Evolutionary conservation across 2,797 vertebrate genomes (phyloP), one percentile per base, ranked within the genome.

Genomic region (Esox masquinongy): DNA sequence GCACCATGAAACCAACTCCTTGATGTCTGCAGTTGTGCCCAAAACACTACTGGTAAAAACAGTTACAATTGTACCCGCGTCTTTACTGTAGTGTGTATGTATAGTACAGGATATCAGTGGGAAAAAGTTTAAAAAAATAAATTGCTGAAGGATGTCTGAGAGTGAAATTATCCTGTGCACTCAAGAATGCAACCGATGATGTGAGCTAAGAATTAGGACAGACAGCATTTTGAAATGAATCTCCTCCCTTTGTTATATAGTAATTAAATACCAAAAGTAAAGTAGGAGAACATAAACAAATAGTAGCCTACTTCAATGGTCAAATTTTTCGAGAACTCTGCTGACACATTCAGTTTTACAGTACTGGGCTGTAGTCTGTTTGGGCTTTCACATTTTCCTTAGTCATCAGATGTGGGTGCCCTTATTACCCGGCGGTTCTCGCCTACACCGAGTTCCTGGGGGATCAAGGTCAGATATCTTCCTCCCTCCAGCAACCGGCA

Each of bases 381-480:
- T 17, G 16, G 16, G 64, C 63, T 66, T 36, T 70, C 14, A 29
- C 68, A 50, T 47, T 50, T 59, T 70, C 68, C 24, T 50, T 50
- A 29, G 68, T 50, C 47, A 70, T 24, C 24, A 49, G 17, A 34
- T 26, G 56, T 29, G 47, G 56, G 31, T 29, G 69, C 12, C 59
- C 16, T 47, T 24, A 49, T 15, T 63, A 66, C 43, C 24, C 22
- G 17, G 26, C 43, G 63, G 26, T 70, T 64, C 34, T 17, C 4
- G 19, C 17, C 24, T 70, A 31, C 19, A 9, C 15, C 6, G 16
- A 43, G 22, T 2, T 22, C 50, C n/a, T 22, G 1, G n/a, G 36
- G 47, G 43, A 71, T 68, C 70, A 64, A 76, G 31, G 66, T 70
- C 74, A 76, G 26, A 56, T 8, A 26, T 39, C 31, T 56, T 1